Evolutionary conservation across 2,113 vertebrate species (phyloP).

Genomic region (Zosterops japonicus): DNA sequence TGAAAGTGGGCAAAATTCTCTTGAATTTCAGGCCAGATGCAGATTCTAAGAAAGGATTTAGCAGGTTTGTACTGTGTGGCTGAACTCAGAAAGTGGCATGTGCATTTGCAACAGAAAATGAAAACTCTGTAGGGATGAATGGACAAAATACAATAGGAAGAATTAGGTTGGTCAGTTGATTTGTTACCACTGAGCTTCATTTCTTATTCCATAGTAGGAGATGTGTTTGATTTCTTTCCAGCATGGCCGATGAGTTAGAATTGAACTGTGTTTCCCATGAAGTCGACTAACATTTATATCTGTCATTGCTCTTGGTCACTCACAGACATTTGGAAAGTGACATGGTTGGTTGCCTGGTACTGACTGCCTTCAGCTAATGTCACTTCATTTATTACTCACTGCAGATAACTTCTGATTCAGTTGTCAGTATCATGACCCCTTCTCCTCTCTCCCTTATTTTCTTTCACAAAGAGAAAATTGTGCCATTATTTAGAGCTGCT

Average conservation of each 20-base stretch:
- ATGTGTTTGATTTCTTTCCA: not conserved
- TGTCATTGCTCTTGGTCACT: not conserved
- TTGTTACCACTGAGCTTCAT: not conserved
- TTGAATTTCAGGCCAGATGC: not conserved
- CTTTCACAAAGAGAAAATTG: not conserved
- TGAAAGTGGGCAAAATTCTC: not conserved
- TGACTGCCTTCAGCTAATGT: constrained; percentile 17
- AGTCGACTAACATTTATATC: not conserved
- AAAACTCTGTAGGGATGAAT: not conserved
- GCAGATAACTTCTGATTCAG: not conserved
- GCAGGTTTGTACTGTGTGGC: not conserved
- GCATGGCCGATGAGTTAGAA: not conserved
- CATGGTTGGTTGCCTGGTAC: not conserved
- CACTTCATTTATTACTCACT: not conserved
- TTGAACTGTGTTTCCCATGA: not conserved
- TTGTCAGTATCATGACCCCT: not conserved
- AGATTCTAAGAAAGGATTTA: not conserved
- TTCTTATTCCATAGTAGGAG: not conserved
- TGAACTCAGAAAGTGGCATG: not conserved
- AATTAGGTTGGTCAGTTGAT: not conserved
- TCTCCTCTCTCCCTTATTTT: not conserved
- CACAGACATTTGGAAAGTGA: not conserved
- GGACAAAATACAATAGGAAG: not conserved
- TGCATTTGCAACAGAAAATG: not conserved
- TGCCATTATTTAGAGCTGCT: not conserved